Conservation (phyloP, 2,888 invertebrate species). For the Agrilus biguttatus region DNA sequence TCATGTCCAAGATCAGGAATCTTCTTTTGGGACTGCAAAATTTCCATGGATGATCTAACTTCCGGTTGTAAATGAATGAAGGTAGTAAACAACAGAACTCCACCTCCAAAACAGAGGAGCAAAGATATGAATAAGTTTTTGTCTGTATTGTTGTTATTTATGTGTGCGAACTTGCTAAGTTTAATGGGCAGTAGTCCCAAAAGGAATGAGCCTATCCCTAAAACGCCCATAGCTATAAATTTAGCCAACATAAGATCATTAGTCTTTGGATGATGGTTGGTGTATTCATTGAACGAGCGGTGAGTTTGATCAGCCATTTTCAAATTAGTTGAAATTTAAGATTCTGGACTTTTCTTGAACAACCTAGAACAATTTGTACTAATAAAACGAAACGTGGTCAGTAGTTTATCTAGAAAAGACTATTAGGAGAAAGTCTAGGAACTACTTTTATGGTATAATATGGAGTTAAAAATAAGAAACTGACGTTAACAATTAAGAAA, state of each 20-base stretch:
- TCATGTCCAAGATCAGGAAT: conserved; percentile 32
- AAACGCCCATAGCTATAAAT: conserved; percentile 41
- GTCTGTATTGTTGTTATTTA: conserved; percentile 24
- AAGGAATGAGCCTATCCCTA: conserved; percentile 41
- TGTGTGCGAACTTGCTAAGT: conserved; percentile 23
- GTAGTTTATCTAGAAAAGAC: too few relatives aligned
- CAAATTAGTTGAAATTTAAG: too few relatives aligned
- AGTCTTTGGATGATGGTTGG: conserved; percentile 1
- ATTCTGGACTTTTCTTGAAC: too few relatives aligned
- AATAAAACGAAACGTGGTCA: too few relatives aligned
- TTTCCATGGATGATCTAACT: conserved; percentile 41
- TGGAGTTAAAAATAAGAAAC: too few relatives aligned
- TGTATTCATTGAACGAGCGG: too few relatives aligned
- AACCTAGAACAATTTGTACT: too few relatives aligned
- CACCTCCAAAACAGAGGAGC: conserved; percentile 49
- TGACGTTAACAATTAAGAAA: too few relatives aligned
- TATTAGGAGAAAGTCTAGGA: too few relatives aligned
- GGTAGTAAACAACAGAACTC: conserved; percentile 48
- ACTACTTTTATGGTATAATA: too few relatives aligned
- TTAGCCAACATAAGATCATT: conserved; percentile 36
- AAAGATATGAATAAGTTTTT: conserved; percentile 40
- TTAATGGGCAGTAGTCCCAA: conserved; percentile 42
- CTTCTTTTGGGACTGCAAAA: conserved; percentile 29
- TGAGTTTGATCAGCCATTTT: too few relatives aligned
- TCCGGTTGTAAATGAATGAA: conserved; percentile 51